A percentile compares a stretch with the other conserved stretches of the same genome.
Evolutionary conservation across 1,140 invertebrate genomes (phyloP).

Genomic region (Dendroctonus ponderosae): DNA sequence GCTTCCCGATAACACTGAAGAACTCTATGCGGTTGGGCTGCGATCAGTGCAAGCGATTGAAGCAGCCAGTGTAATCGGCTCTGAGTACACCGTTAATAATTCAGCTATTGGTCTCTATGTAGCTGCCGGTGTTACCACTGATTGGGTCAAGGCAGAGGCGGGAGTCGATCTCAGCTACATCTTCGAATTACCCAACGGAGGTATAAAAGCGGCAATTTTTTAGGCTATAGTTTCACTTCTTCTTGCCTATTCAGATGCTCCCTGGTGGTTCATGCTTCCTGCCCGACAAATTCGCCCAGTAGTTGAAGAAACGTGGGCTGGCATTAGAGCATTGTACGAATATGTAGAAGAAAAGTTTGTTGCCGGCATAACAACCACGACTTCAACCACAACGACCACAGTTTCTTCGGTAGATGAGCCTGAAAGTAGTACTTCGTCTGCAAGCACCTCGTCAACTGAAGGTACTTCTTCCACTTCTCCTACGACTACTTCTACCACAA

Average conservation of each 20-base stretch:
- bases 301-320: constrained; percentile 73
- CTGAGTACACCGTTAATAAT: constrained; percentile 60
- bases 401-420: no score
- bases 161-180: constrained; percentile 73
- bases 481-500: no score
- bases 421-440: no score
- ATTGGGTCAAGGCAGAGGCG: constrained; percentile 64
- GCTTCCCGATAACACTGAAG: constrained; percentile 48
- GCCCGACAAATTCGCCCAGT: constrained; percentile 67
- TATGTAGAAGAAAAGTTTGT: constrained; percentile 47
- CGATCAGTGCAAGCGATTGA: constrained; percentile 52
- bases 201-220: constrained; percentile 30
- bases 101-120: constrained; percentile 61
- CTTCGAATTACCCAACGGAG: constrained; percentile 72
- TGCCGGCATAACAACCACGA: no score
- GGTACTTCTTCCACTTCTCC: no score
- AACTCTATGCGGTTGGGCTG: constrained; percentile 51
- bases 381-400: no score
- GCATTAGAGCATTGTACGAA: constrained; percentile 67
- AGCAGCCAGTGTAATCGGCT: constrained; percentile 49
- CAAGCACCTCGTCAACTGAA: no score
- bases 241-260: constrained; percentile 47
- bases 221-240: no score
- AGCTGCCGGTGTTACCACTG: constrained; percentile 67
- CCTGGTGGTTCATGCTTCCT: constrained; percentile 67